Conservation (phyloP, 2,113 vertebrate species). For the Condylura cristata region DNA sequence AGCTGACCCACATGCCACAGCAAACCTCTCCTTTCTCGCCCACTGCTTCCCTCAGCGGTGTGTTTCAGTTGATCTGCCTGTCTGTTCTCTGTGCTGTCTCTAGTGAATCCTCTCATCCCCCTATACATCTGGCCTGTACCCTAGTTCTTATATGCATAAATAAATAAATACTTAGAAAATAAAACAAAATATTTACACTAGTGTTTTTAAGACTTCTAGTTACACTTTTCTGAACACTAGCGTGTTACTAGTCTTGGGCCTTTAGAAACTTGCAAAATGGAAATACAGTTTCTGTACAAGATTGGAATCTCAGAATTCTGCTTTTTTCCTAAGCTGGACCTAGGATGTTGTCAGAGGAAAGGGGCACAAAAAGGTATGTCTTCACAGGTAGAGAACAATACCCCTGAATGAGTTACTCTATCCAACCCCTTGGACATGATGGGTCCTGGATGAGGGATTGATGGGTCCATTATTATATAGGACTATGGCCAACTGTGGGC, state of each 20-base stretch:
- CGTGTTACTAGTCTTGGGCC: not conserved
- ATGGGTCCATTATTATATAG: not conserved
- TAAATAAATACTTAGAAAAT: no score
- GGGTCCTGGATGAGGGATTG: not conserved
- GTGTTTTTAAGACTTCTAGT: not conserved
- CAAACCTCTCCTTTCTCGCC: no score
- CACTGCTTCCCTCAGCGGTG: no score
- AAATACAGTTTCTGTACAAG: not conserved
- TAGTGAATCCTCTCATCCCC: no score
- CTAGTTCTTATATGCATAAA: no score
- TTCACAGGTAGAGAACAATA: not conserved
- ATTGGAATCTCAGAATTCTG: not conserved
- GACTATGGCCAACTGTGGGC: not conserved
- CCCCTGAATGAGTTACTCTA: not conserved
- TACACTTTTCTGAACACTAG: not conserved
- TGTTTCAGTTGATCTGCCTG: no score
- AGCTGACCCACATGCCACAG: no score
- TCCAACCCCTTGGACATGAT: not conserved
- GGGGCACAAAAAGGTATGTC: not conserved
- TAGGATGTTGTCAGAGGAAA: not conserved
- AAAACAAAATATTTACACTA: not conserved
- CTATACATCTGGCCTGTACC: no score
- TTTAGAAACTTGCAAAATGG: not conserved
- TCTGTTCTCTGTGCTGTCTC: no score
- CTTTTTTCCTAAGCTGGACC: not conserved